phyloP scores from a whole-genome alignment of 2,888 invertebrate species.

The Muscina levida region DNA sequence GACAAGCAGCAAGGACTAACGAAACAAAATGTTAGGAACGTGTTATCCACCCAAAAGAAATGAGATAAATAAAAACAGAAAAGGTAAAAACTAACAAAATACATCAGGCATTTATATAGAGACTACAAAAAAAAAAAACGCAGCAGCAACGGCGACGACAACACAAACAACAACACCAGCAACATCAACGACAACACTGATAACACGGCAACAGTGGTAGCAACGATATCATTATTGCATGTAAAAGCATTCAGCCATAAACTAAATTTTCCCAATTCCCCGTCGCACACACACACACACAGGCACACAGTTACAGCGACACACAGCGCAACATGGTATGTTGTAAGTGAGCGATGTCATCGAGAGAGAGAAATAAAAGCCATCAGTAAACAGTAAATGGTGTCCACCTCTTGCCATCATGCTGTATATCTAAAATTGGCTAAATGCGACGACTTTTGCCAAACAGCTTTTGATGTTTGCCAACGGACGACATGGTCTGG shows the following conservation, averaged over 20 bases:
- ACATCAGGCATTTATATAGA: not conserved
- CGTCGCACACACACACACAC: not conserved
- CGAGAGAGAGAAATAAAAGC: no score
- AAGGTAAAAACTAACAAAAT: not conserved
- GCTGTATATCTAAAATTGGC: not conserved
- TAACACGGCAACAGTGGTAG: not conserved
- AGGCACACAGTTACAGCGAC: not conserved
- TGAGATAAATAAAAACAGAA: no score
- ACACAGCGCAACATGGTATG: not conserved
- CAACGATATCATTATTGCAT: conserved; percentile 6
- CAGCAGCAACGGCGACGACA: not conserved
- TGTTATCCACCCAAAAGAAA: not conserved
- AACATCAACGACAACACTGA: not conserved
- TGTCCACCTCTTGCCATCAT: no score
- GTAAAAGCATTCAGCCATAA: conserved; percentile 10
- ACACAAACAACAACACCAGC: no score
- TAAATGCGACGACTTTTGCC: not conserved
- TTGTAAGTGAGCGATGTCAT: not conserved
- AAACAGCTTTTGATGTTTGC: no score
- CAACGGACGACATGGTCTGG: no score
- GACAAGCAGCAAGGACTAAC: not conserved
- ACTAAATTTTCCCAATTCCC: not conserved
- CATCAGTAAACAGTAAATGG: no score
- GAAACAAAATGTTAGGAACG: not conserved
- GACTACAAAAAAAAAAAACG: no score